Base-by-base conservation (phyloP, 1,140 invertebrate species). In the Homalodisca vitripennis region DNA sequence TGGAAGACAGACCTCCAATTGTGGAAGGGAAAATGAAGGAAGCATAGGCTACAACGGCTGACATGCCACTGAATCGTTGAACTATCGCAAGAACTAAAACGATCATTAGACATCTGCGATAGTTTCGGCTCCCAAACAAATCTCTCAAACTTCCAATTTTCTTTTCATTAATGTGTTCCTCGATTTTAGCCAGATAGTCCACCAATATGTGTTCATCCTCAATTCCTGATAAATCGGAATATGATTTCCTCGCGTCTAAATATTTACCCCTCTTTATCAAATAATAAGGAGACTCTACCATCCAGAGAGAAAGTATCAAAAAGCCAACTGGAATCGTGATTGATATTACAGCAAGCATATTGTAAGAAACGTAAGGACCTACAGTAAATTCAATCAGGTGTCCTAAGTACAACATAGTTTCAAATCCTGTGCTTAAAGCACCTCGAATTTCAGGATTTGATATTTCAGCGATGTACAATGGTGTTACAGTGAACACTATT, bases 391-490 rank as follows among this genome's bases (percentile, higher is more conserved):
- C 83, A 31, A 89, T 84, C 0, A 95, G 77, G 72, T 94, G 87
- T 3, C 95, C 95, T n/a, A 90, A 71, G 10, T 86, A 86, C 41
- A 90, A 85, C 75, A 91, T 91, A 3, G 93, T 79, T 77, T 95
- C 92, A 71, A 94, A 86, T 65, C 92, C 88, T 0, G 93, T 92
- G 6, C 92, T 92, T 0, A 73, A 62, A 6, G 72, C 68, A 1
- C 72, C 74, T 41, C 74, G 66, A 10, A 67, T 79, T 13, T 67
- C 53, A 14, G 69, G 27, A 6, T 68, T 46, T 22, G 70, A 88
- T 32, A 94, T 92, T 81, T 95, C 93, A 32, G 91, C 92, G 68
- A 92, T 86, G 78, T 95, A 96, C 84, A 94, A 89, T 0, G 92
- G 92, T 1, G 88, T 83, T 14, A 87, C 85, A 0, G 92, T 89